A percentile compares a stretch with the other conserved stretches of the same genome.
These are phyloP conservation scores for Magallana nippona DNA, from an alignment of 2,888 invertebrate genomes.

Conservation along the genomic window DNA sequence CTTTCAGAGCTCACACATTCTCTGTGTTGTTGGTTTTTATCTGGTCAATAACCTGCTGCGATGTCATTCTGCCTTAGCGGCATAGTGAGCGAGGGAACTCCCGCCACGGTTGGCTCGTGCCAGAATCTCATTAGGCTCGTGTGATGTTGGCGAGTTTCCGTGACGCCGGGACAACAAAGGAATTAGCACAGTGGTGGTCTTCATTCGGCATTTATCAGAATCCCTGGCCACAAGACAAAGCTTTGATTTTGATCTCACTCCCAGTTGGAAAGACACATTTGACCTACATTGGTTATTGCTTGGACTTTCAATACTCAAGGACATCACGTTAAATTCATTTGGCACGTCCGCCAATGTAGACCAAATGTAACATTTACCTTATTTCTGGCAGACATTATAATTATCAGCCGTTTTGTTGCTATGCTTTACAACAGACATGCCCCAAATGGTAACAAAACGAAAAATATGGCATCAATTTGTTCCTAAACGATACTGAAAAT, in stretches of 20 bases:
- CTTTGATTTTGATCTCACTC: not conserved
- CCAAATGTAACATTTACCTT: too few relatives aligned
- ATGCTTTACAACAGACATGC: too few relatives aligned
- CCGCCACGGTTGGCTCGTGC: not conserved
- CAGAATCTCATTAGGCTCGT: not conserved
- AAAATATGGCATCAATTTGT: too few relatives aligned
- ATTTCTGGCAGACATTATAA: too few relatives aligned
- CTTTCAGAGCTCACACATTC: too few relatives aligned
- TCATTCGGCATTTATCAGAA: constrained; percentile 30
- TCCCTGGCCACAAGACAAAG: not conserved
- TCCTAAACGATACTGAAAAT: too few relatives aligned
- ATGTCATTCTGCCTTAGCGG: not conserved
- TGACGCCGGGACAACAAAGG: constrained; percentile 9
- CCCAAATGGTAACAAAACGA: too few relatives aligned
- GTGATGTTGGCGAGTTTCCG: not conserved
- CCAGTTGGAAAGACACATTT: not conserved
- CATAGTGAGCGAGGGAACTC: not conserved
- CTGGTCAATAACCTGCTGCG: not conserved
- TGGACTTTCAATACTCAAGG: not conserved
- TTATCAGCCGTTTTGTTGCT: too few relatives aligned
- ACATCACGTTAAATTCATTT: not conserved
- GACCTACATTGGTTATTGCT: not conserved
- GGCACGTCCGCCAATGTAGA: too few relatives aligned
- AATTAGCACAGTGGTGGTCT: constrained; percentile 8
- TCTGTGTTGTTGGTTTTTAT: not conserved